phyloP scores from a whole-genome alignment of 2,797 vertebrate genomes.

The Urocyon cinereoargenteus region DNA sequence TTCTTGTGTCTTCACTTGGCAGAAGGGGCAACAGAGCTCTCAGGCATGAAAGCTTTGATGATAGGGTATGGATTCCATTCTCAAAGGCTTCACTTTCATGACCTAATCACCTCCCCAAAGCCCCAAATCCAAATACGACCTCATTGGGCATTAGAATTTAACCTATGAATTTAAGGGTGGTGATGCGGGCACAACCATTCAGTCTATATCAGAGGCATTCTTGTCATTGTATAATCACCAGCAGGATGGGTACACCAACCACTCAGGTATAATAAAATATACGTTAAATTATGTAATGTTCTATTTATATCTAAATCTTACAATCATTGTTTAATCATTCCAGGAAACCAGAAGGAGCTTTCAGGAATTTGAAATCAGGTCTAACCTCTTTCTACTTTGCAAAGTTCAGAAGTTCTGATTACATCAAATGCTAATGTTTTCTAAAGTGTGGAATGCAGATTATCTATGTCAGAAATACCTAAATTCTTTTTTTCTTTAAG shows the following conservation, averaged over 20 bases:
- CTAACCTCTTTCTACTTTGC: not conserved
- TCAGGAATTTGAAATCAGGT: not conserved
- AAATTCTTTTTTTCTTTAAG: not conserved
- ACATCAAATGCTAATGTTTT: not conserved
- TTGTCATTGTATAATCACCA: not conserved
- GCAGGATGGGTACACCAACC: not conserved
- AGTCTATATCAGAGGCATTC: not conserved
- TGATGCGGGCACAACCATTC: not conserved
- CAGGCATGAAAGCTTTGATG: not conserved
- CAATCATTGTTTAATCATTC: not conserved
- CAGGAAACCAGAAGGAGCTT: not conserved
- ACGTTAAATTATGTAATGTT: not conserved
- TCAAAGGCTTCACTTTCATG: not conserved
- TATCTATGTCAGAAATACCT: not conserved
- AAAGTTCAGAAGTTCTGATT: conserved; percentile 5
- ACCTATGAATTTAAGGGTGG: not conserved
- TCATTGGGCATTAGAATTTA: not conserved
- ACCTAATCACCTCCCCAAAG: not conserved
- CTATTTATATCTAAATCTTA: not conserved
- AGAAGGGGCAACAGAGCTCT: not conserved
- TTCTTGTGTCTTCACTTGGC: not conserved
- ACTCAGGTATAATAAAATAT: not conserved
- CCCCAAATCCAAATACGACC: not conserved
- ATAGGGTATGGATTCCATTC: not conserved
- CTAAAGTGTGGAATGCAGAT: not conserved